These are phyloP conservation scores for Amia ocellicauda DNA, from an alignment of 2,113 vertebrate genomes.

Conservation along the genomic window DNA sequence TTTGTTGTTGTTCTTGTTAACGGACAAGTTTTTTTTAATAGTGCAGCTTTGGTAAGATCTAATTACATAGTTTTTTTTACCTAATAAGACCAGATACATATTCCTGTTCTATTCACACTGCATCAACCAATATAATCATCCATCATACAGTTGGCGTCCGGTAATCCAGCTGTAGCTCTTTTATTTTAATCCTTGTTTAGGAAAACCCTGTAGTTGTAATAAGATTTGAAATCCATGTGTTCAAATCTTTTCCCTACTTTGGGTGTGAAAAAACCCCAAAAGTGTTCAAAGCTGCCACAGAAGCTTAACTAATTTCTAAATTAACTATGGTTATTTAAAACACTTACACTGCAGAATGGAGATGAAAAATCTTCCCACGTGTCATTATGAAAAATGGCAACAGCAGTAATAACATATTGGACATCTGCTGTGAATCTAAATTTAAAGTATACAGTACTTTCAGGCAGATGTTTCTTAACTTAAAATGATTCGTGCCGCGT, in stretches of 20 bases:
- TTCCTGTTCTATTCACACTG: no score
- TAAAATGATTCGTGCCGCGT: conserved; percentile 37
- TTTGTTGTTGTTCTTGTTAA: no score
- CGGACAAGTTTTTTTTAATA: no score
- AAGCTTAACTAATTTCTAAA: conserved; percentile 70
- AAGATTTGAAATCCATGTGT: no score
- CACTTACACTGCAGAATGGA: conserved; percentile 77
- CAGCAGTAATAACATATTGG: conserved; percentile 67
- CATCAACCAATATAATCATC: no score
- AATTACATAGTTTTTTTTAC: no score
- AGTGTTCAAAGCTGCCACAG: conserved; percentile 33
- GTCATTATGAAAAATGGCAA: conserved; percentile 85
- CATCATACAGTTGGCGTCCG: no score
- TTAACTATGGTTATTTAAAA: conserved; percentile 69
- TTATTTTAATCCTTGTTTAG: no score
- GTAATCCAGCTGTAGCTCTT: no score
- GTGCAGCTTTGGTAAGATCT: no score
- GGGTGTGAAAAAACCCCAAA: neutral
- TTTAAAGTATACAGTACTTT: conserved; percentile 43
- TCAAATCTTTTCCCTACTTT: neutral
- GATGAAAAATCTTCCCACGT: conserved; percentile 67
- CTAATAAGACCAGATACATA: no score
- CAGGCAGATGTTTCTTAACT: conserved; percentile 69
- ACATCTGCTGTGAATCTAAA: conserved; percentile 78
- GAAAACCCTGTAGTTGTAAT: no score